A percentile compares a stretch with the other conserved stretches of the same genome.
Conservation (phyloP, 2,888 invertebrate genomes). For the Julus scandinavius region DNA sequence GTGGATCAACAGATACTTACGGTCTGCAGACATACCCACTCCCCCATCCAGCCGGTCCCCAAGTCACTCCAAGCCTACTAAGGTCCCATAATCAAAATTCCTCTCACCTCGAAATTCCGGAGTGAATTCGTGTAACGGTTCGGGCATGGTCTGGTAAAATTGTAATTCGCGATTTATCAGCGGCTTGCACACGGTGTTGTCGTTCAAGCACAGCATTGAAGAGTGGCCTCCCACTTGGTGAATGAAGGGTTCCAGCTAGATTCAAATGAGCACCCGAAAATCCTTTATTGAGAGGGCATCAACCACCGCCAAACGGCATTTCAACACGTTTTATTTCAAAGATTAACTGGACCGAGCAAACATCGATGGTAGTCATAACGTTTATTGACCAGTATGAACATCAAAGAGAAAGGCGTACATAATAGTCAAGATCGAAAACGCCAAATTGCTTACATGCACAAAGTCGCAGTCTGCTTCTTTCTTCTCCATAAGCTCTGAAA, state of each 20-base stretch:
- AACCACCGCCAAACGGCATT: neutral
- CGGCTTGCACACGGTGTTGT: slow-evolving; percentile 71
- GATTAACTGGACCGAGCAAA: slow-evolving; percentile 14
- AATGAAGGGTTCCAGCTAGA: slow-evolving; percentile 69
- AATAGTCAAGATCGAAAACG: slow-evolving; percentile 20
- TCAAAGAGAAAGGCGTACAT: neutral
- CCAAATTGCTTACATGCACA: slow-evolving; percentile 45
- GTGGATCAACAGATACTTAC: slow-evolving; percentile 37
- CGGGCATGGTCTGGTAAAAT: slow-evolving; percentile 71
- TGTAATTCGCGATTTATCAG: slow-evolving; percentile 69
- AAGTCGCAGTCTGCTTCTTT: slow-evolving; percentile 41
- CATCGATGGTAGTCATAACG: neutral
- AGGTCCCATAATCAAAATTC: neutral
- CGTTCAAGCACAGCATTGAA: slow-evolving; percentile 69
- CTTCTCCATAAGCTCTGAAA: slow-evolving; percentile 13
- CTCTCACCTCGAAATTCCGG: slow-evolving; percentile 69
- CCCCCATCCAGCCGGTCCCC: neutral
- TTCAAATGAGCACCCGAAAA: slow-evolving; percentile 32
- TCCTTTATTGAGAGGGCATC: neutral
- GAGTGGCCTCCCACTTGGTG: slow-evolving; percentile 72
- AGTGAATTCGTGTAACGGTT: slow-evolving; percentile 68
- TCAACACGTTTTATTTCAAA: neutral
- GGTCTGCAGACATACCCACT: neutral
- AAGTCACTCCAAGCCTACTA: neutral
- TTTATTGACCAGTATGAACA: slow-evolving; percentile 15